These are phyloP conservation scores for Gymnobelideus leadbeateri DNA, from an alignment of 2,113 vertebrate genomes.

Conservation along the genomic window DNA sequence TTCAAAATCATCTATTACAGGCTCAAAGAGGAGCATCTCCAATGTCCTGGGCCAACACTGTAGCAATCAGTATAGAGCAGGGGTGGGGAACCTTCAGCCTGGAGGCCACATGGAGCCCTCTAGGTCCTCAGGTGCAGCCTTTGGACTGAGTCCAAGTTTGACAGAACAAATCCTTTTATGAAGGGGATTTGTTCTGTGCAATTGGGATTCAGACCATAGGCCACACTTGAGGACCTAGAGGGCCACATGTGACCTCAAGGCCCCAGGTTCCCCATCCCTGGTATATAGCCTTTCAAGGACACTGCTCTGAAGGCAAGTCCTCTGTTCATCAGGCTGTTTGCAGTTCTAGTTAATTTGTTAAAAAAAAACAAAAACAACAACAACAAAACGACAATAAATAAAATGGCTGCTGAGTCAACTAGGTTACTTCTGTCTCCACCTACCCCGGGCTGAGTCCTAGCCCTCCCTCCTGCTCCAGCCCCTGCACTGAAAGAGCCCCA, in stretches of 20 bases:
- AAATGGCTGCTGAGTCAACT: neutral
- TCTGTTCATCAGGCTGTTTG: neutral
- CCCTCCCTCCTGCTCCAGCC: neutral
- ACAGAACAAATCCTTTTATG: too few species aligned
- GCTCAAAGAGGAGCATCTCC: neutral
- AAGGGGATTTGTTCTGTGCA: too few species aligned
- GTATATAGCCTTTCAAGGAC: too few species aligned
- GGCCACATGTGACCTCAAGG: too few species aligned
- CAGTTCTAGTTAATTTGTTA: neutral
- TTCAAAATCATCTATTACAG: neutral
- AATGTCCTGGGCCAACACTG: neutral
- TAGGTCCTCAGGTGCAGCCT: too few species aligned
- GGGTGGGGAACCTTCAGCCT: too few species aligned
- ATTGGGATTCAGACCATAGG: too few species aligned
- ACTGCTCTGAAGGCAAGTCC: neutral
- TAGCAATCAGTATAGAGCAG: neutral
- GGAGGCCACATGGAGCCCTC: too few species aligned
- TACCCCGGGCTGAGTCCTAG: neutral
- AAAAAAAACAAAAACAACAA: neutral
- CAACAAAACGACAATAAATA: too few species aligned
- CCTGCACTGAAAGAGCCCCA: neutral
- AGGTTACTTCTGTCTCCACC: neutral
- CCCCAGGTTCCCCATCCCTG: too few species aligned
- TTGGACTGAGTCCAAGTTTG: too few species aligned
- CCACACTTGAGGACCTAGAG: too few species aligned